phyloP scores from a whole-genome alignment of 2,113 vertebrate species.

The Synodontis membranacea region DNA sequence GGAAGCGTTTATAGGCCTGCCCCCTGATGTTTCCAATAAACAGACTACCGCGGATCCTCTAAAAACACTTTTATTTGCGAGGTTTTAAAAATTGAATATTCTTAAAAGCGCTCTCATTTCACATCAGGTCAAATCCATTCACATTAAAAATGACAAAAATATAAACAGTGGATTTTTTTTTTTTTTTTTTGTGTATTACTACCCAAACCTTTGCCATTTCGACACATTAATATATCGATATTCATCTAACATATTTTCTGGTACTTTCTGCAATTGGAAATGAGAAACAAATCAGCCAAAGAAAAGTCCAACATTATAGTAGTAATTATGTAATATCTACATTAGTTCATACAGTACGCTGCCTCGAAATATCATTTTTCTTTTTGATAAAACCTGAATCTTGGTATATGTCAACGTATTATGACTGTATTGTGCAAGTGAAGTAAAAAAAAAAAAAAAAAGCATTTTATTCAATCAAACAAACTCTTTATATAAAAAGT shows the following conservation, averaged over 20 bases:
- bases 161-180: conserved; percentile 4
- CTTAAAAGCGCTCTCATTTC: conserved; percentile 41
- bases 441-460: background rate
- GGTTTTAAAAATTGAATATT: conserved; percentile 45
- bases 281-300: background rate
- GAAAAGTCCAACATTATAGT: background rate
- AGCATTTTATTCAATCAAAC: too few relatives aligned
- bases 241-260: background rate
- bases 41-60: conserved; percentile 25
- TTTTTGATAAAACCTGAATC: background rate
- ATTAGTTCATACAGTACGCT: conserved; percentile 7
- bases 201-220: background rate
- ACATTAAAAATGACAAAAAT: conserved; percentile 49
- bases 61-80: conserved; percentile 50
- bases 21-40: conserved; percentile 50
- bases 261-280: background rate
- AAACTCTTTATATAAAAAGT: background rate
- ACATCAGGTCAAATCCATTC: conserved; percentile 43
- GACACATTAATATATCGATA: background rate
- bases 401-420: background rate
- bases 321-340: background rate
- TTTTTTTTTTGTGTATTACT: background rate
- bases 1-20: conserved; percentile 45
- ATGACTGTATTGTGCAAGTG: background rate
- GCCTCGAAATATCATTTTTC: background rate